These are phyloP conservation scores for Agrenia bidenticulata DNA, from an alignment of 2,888 invertebrate species.

Conservation along the genomic window DNA sequence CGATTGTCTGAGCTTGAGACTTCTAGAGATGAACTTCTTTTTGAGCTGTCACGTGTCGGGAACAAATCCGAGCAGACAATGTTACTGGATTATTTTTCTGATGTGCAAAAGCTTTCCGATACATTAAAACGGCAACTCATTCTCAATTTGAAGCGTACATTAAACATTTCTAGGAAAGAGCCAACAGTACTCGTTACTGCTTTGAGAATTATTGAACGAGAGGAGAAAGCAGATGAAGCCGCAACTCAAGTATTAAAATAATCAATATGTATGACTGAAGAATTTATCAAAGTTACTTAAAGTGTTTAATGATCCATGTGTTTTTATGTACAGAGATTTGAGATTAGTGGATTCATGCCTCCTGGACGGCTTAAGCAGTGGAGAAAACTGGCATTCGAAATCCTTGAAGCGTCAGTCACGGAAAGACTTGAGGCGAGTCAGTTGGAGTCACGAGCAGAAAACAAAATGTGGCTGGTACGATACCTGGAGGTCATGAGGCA, in stretches of 20 bases:
- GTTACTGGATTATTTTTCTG: conserved; percentile 92
- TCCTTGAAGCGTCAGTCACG: conserved; percentile 74
- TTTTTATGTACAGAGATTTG: conserved; percentile 67
- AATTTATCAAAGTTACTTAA: too few species aligned
- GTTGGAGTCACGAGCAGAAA: conserved; percentile 82
- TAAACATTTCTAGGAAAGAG: conserved; percentile 92
- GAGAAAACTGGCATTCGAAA: conserved; percentile 81
- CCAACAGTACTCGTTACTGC: conserved; percentile 95
- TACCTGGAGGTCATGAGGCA: conserved; percentile 85
- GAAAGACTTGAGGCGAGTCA: conserved; percentile 92
- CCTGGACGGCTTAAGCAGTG: conserved; percentile 92
- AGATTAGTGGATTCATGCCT: conserved; percentile 84
- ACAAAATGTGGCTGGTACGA: conserved; percentile 93
- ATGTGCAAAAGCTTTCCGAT: conserved; percentile 87
- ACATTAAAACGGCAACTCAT: conserved; percentile 87
- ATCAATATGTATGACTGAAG: background rate
- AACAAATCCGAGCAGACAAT: conserved; percentile 87
- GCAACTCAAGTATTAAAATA: conserved; percentile 64
- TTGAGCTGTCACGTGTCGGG: conserved; percentile 89
- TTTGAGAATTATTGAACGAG: conserved; percentile 91
- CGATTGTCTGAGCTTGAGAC: conserved; percentile 93
- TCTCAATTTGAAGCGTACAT: conserved; percentile 80
- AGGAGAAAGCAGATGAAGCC: conserved; percentile 90
- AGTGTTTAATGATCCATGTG: background rate
- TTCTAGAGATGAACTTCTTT: conserved; percentile 91